Conservation (phyloP, 92 coral and sea anemone species). For the Porites lobata region DNA sequence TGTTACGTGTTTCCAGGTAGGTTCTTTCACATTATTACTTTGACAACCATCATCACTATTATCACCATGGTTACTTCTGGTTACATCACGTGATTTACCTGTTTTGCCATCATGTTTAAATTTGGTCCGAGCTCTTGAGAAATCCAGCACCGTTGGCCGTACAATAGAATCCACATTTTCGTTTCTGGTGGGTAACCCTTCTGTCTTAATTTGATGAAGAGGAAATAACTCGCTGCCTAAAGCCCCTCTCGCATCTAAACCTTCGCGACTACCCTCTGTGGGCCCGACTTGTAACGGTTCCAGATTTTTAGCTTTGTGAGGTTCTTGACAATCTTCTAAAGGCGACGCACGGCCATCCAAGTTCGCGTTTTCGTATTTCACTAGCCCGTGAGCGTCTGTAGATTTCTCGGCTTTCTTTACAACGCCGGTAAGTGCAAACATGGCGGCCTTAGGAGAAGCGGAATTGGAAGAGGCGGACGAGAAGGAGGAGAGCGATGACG, state of each 20-base stretch:
- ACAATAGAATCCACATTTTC: slow-evolving; percentile 4
- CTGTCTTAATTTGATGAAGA: slow-evolving; percentile 24
- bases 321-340: too few relatives aligned
- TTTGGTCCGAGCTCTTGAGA: slow-evolving; percentile 29
- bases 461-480: slow-evolving; percentile 82
- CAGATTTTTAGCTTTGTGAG: background rate
- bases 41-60: background rate
- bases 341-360: background rate
- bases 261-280: background rate
- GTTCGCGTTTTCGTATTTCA: background rate
- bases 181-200: slow-evolving; percentile 20
- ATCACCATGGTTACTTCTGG: background rate
- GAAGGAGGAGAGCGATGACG: slow-evolving; percentile 80
- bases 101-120: background rate
- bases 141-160: slow-evolving; percentile 24
- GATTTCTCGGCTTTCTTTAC: background rate
- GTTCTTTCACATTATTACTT: too few relatives aligned
- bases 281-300: background rate
- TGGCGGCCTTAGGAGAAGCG: slow-evolving; percentile 53
- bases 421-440: slow-evolving; percentile 36
- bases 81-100: background rate
- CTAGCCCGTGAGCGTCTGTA: background rate
- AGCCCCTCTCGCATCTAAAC: too few relatives aligned
- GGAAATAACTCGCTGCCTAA: too few relatives aligned
- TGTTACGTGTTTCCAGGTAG: background rate